Conservation (phyloP, 2,113 vertebrate species). For the Melozone crissalis region DNA sequence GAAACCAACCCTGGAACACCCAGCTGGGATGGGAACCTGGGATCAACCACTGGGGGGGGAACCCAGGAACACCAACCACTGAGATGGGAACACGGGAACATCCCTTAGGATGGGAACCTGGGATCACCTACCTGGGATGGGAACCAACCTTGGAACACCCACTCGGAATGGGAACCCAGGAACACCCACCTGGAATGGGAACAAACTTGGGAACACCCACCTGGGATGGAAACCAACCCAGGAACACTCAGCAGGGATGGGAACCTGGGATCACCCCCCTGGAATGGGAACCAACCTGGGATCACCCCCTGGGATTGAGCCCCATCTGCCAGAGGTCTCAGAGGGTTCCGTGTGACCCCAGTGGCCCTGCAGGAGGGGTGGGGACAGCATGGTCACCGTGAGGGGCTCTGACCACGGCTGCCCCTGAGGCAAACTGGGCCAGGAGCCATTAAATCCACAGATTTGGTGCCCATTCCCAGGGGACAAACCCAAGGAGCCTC, state of each 20-base stretch:
- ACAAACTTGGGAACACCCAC: not conserved
- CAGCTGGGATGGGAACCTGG: too few relatives aligned
- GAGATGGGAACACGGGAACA: too few relatives aligned
- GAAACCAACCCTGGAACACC: not conserved
- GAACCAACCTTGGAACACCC: not conserved
- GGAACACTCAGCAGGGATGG: not conserved
- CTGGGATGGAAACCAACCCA: too few relatives aligned
- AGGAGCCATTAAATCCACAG: accelerated
- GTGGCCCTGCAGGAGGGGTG: not conserved
- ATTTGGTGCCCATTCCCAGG: not conserved
- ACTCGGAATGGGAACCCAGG: too few relatives aligned
- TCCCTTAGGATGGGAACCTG: too few relatives aligned
- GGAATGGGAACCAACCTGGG: too few relatives aligned
- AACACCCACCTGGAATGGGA: too few relatives aligned
- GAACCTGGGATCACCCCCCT: too few relatives aligned
- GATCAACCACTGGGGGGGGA: too few relatives aligned
- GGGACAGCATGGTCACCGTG: not conserved
- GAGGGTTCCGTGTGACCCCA: accelerated
- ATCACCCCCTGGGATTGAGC: not conserved
- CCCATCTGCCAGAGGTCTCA: accelerated
- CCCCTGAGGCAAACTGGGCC: accelerated
- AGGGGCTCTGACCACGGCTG: accelerated
- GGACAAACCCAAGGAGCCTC: not conserved
- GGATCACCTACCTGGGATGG: not conserved
- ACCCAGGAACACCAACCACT: too few relatives aligned